Conservation (phyloP, 2,888 invertebrate genomes). For the Eilema sororculum region DNA sequence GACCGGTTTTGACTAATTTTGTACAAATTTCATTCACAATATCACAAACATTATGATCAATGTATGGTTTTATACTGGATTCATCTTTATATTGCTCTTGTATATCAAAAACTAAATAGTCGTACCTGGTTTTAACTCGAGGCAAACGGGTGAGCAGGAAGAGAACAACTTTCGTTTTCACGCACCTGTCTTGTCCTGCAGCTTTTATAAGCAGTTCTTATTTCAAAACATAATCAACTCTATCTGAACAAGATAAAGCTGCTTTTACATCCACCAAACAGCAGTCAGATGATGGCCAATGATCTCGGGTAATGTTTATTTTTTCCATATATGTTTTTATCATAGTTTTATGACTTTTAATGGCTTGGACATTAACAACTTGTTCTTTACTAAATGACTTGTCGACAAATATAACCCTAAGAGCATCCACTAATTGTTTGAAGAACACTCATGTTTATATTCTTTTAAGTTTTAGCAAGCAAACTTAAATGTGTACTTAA, state of each 20-base stretch:
- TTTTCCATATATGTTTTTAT: constrained; percentile 35
- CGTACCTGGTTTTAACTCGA: constrained; percentile 67
- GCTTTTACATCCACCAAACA: constrained; percentile 20
- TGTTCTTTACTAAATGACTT: neutral
- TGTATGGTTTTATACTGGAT: constrained; percentile 28
- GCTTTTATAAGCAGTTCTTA: constrained; percentile 64
- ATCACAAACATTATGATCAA: constrained; percentile 10
- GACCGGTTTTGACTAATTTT: neutral
- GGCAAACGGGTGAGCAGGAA: constrained; percentile 83
- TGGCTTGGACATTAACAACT: neutral
- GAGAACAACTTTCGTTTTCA: constrained; percentile 87
- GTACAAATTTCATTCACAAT: neutral
- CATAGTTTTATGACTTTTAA: constrained; percentile 24
- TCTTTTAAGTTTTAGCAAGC: neutral
- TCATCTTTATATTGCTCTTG: constrained; percentile 57
- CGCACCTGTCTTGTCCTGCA: constrained; percentile 83
- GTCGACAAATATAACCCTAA: neutral
- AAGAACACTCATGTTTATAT: neutral
- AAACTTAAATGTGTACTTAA: neutral
- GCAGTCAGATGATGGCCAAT: constrained; percentile 37
- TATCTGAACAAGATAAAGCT: constrained; percentile 42
- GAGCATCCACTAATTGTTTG: neutral
- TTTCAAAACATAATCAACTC: constrained; percentile 55
- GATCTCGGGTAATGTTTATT: constrained; percentile 45
- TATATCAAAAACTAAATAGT: constrained; percentile 60